These are phyloP conservation scores for Sebastes jordani DNA, from an alignment of 2,797 vertebrate species.

Conservation along the genomic window DNA sequence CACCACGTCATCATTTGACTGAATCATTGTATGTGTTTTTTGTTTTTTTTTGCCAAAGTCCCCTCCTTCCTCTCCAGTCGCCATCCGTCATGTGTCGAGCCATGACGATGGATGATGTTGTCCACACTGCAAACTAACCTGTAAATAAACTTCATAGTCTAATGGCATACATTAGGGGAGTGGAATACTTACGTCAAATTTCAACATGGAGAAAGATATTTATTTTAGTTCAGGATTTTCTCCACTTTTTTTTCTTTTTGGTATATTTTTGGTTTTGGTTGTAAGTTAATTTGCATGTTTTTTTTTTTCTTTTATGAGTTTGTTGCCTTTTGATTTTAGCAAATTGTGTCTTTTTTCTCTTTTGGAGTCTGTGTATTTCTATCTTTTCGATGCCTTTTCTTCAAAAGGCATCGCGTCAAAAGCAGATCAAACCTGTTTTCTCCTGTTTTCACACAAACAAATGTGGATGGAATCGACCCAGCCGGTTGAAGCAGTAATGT, in stretches of 20 bases:
- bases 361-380: slow-evolving; percentile 75
- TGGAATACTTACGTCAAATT: slow-evolving; percentile 74
- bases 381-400: slow-evolving; percentile 87
- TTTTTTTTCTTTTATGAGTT: slow-evolving; percentile 70
- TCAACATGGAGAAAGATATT: slow-evolving; percentile 84
- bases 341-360: slow-evolving; percentile 39
- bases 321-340: slow-evolving; percentile 66
- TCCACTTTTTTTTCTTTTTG: slow-evolving; percentile 32
- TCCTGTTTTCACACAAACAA: slow-evolving; percentile 73
- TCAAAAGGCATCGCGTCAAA: slow-evolving; percentile 70
- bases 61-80: neutral
- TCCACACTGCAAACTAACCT: slow-evolving; percentile 70
- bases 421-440: slow-evolving; percentile 58
- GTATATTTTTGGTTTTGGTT: slow-evolving; percentile 62
- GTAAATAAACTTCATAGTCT: slow-evolving; percentile 77
- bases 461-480: slow-evolving; percentile 72
- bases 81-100: slow-evolving; percentile 29
- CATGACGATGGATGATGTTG: slow-evolving; percentile 31
- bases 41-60: slow-evolving; percentile 78
- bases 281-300: slow-evolving; percentile 82
- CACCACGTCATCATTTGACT: slow-evolving; percentile 6
- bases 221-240: slow-evolving; percentile 84
- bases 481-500: slow-evolving; percentile 86
- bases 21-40: slow-evolving; percentile 23
- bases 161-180: slow-evolving; percentile 70